Evolutionary conservation across 2,113 vertebrate species (phyloP).

Genomic region (Gobio gobio): DNA sequence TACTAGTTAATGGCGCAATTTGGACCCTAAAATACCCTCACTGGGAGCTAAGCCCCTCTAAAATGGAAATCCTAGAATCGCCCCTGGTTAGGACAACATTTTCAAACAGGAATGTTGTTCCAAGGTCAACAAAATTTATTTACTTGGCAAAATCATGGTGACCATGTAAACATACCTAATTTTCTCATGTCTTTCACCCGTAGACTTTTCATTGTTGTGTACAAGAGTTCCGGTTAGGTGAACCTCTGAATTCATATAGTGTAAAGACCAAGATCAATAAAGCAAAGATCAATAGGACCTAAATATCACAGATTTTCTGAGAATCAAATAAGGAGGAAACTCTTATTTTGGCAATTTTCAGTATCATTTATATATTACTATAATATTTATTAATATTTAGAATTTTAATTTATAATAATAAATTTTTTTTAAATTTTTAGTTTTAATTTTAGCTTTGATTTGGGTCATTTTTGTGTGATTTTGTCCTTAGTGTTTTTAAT

Average conservation of each 20-base stretch:
- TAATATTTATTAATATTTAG: neutral
- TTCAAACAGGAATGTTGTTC: too few species aligned
- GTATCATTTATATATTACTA: neutral
- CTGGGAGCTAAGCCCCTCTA: too few species aligned
- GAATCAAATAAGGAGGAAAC: neutral
- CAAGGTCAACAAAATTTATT: too few species aligned
- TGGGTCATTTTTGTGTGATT: neutral
- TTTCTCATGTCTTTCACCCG: neutral
- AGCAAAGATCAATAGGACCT: neutral
- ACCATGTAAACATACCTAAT: too few species aligned
- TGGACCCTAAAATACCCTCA: too few species aligned
- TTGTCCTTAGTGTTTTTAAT: neutral
- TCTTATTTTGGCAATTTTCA: neutral
- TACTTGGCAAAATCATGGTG: too few species aligned
- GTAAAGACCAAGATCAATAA: neutral
- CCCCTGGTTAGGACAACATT: too few species aligned
- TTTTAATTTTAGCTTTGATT: neutral
- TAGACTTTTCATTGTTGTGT: neutral
- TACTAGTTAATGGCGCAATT: too few species aligned
- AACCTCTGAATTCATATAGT: neutral
- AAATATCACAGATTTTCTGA: neutral
- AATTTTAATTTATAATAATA: too few species aligned
- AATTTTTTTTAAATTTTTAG: too few species aligned
- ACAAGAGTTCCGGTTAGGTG: neutral
- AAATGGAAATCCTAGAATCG: too few species aligned